These are phyloP conservation scores for Spodoptera exigua DNA, from an alignment of 2,888 invertebrate genomes.

Conservation along the genomic window DNA sequence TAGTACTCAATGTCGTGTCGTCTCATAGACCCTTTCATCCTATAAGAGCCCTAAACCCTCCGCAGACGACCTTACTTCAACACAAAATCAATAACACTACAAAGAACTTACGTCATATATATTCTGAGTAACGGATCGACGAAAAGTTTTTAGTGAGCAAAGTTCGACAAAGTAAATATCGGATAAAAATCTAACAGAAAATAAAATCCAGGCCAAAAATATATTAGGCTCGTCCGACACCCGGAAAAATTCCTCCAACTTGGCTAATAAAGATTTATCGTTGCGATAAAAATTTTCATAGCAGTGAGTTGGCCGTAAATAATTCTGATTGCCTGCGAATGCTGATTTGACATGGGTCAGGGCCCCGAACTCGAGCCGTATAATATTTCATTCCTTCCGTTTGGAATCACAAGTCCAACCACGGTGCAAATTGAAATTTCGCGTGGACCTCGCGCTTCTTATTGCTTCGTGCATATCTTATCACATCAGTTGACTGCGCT, in stretches of 20 bases:
- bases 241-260: constrained; percentile 72
- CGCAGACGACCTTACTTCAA: constrained; percentile 48
- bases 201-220: constrained; percentile 46
- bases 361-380: constrained; percentile 72
- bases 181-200: constrained; percentile 40
- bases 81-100: constrained; percentile 51
- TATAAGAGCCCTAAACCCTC: constrained; percentile 48
- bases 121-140: constrained; percentile 32
- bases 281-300: constrained; percentile 84
- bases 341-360: constrained; percentile 88
- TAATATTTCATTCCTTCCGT: constrained; percentile 85
- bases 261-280: constrained; percentile 85
- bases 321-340: constrained; percentile 87
- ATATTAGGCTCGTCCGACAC: constrained; percentile 56
- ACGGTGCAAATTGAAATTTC: constrained; percentile 82
- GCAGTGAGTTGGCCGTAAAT: constrained; percentile 84
- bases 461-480: constrained; percentile 61
- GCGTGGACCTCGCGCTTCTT: constrained; percentile 69
- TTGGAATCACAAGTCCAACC: constrained; percentile 78
- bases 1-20: constrained; percentile 30
- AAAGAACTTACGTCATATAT: constrained; percentile 34
- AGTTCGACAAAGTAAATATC: constrained; percentile 42
- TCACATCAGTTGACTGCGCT: constrained; percentile 10
- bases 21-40: constrained; percentile 45
- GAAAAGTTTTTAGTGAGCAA: constrained; percentile 13